Base-by-base conservation (phyloP, 2,888 invertebrate genomes). In the Stenotaenia linearis region DNA sequence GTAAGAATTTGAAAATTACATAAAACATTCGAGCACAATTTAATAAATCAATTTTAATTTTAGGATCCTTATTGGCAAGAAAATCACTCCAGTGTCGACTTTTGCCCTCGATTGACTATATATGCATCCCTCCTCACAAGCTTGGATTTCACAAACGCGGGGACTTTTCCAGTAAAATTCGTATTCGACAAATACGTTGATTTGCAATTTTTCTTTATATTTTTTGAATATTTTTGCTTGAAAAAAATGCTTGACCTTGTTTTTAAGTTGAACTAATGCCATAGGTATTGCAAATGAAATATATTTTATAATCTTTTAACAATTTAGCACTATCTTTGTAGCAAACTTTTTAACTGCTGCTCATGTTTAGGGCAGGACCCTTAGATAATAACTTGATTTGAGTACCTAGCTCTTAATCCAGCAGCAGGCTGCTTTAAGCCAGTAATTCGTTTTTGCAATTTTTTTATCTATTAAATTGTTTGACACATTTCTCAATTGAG, bases 1-100 rank as follows among this genome's bases (percentile, higher is more conserved):
- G 94, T 95, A 86, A 89, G 89, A 37, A 0, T 37, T 74, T 12
- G 12, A n/a, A 25, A 0, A n/a, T 12, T n/a, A 10, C 23, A 28
- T 21, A 12, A 45, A 23, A 35, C 0, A 45, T 1, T 18, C 23
- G n/a, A 10, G 12, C 18, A 1, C 37, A n/a, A n/a, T n/a, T n/a
- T n/a, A n/a, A n/a, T 45, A 18, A 75, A n/a, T 77, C n/a, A 21
- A 10, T 77, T 45, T 37, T 45, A 45, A 23, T 78, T 69, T 7
- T 35, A 79, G 79, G 37, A 69, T 74, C 18, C 30, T 69, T 35
- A 79, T 79, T 28, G 79, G 79, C n/a, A 79, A 79, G 50, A 69
- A 45, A 74, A 30, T 79, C 75, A 40, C 79, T 25, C n/a, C 79
- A 15, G 79, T 79, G 18, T 69, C 79, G 10, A 79, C 37, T 79